Evolutionary conservation across 2,113 vertebrate species (phyloP).

Genomic region (Alligator mississippiensis): DNA sequence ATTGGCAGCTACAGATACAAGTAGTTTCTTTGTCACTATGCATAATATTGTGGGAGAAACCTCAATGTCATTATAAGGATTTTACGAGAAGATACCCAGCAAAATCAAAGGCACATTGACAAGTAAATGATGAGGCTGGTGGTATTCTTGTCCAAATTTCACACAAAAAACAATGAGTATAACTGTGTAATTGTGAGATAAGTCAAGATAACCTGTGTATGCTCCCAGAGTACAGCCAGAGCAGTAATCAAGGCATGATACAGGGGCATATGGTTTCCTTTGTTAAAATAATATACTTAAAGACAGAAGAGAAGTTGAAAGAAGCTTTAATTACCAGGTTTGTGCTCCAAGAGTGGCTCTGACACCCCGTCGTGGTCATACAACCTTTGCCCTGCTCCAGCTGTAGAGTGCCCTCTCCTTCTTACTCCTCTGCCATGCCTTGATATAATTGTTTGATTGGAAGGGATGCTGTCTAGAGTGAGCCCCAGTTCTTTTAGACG

Average conservation of each 20-base stretch:
- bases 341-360: no score
- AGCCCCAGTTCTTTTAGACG: no score
- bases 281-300: conserved; percentile 46
- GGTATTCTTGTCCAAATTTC: conserved; percentile 1
- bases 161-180: not conserved
- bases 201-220: conserved; percentile 8
- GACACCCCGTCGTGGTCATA: no score
- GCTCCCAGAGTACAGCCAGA: conserved; percentile 12
- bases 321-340: not conserved
- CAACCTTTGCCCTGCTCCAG: no score
- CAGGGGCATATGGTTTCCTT: conserved; percentile 3
- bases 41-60: not conserved
- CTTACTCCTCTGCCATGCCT: no score
- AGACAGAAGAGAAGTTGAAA: conserved; percentile 4
- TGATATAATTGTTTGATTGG: no score
- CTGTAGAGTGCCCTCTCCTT: no score
- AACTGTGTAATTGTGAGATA: conserved; percentile 1
- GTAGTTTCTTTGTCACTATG: not conserved
- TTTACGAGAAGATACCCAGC: not conserved
- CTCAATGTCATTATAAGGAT: not conserved
- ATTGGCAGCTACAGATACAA: not conserved
- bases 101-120: not conserved
- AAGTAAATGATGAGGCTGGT: not conserved
- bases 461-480: no score
- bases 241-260: not conserved